Percentiles rank a stretch among this genome's conserved stretches.
Evolutionary conservation across 2,113 vertebrate species (phyloP).

Genomic region (Charina bottae): DNA sequence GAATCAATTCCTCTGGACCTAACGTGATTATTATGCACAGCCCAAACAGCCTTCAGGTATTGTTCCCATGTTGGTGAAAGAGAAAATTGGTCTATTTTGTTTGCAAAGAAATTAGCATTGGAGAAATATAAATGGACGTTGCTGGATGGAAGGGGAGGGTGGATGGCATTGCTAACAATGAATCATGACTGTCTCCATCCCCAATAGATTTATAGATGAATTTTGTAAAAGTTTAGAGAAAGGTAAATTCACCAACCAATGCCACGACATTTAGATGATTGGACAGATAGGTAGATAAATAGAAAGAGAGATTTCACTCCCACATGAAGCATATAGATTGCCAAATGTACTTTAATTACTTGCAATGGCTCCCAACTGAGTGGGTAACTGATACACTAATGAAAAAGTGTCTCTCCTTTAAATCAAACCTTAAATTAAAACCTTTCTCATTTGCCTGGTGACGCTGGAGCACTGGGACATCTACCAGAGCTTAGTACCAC

Average conservation of each 20-base stretch:
- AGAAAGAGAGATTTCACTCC: slow-evolving; percentile 65
- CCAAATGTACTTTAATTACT: slow-evolving; percentile 76
- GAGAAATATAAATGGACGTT: slow-evolving; percentile 19
- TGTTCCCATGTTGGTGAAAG: not conserved
- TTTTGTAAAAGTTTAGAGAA: slow-evolving; percentile 48
- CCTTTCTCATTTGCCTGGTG: slow-evolving; percentile 69
- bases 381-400: slow-evolving; percentile 69
- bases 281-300: slow-evolving; percentile 68
- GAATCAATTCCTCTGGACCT: not conserved
- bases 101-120: slow-evolving; percentile 34
- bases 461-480: slow-evolving; percentile 61
- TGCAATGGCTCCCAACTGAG: slow-evolving; percentile 73
- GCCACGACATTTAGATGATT: slow-evolving; percentile 61
- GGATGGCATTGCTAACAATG: slow-evolving; percentile 7
- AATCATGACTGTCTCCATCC: slow-evolving; percentile 40
- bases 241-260: slow-evolving; percentile 42
- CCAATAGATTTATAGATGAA: slow-evolving; percentile 38
- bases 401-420: slow-evolving; percentile 67
- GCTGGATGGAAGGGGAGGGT: slow-evolving; percentile 6
- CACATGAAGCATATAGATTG: slow-evolving; percentile 70
- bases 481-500: slow-evolving; percentile 38
- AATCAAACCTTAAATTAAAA: slow-evolving; percentile 78
- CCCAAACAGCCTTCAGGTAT: slow-evolving; percentile 5
- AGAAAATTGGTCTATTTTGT: slow-evolving; percentile 28
- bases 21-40: not conserved